phyloP scores from a whole-genome alignment of 2,888 invertebrate species.

The Nebria brevicollis region DNA sequence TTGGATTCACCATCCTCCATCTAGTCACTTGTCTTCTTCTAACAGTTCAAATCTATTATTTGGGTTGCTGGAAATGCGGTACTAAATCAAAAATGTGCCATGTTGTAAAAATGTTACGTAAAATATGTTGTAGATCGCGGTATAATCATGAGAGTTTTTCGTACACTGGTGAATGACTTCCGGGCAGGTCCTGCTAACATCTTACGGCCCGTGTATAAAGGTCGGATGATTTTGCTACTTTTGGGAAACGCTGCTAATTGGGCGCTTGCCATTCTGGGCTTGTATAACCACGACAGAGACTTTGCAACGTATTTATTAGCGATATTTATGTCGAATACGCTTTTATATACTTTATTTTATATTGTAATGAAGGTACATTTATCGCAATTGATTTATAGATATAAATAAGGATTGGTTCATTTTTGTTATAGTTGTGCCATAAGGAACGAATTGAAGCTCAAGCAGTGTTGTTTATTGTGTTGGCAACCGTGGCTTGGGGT shows the following conservation, averaged over 20 bases:
- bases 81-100: no score
- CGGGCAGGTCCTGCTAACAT: slow-evolving; percentile 61
- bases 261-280: slow-evolving; percentile 73
- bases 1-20: slow-evolving; percentile 76
- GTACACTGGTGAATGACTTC: slow-evolving; percentile 59
- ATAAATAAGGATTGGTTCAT: slow-evolving; percentile 44
- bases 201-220: slow-evolving; percentile 62
- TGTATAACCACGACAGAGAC: slow-evolving; percentile 72
- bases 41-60: slow-evolving; percentile 79
- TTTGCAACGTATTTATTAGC: slow-evolving; percentile 83
- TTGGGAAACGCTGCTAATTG: slow-evolving; percentile 73
- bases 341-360: slow-evolving; percentile 84
- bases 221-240: slow-evolving; percentile 68
- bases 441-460: slow-evolving; percentile 72
- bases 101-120: no score
- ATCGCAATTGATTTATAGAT: slow-evolving; percentile 55
- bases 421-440: slow-evolving; percentile 67
- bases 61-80: slow-evolving; percentile 76
- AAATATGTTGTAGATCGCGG: slow-evolving; percentile 54
- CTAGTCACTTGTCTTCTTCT: slow-evolving; percentile 73
- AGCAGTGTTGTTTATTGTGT: slow-evolving; percentile 71
- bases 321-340: slow-evolving; percentile 84
- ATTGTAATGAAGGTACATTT: slow-evolving; percentile 80
- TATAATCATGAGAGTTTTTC: slow-evolving; percentile 54
- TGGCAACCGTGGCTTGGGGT: slow-evolving; percentile 74